phyloP scores from a whole-genome alignment of 2,888 invertebrate species.

The Leptopilina drosophilae region DNA sequence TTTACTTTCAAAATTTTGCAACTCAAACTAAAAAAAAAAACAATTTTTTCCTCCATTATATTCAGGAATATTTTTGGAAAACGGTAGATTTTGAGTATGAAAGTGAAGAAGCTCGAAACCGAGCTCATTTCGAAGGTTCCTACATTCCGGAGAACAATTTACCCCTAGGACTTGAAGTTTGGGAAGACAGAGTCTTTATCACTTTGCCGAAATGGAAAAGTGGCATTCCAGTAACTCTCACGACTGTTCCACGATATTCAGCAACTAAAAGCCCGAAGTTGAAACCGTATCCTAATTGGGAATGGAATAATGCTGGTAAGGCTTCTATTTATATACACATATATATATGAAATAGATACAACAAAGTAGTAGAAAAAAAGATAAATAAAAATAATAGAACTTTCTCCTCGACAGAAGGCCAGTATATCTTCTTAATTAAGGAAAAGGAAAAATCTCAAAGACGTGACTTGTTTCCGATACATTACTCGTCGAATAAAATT shows the following conservation, averaged over 20 bases:
- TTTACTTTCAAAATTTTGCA: too few relatives aligned
- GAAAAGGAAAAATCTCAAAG: neutral
- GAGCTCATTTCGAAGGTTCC: conserved; percentile 80
- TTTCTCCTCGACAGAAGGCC: neutral
- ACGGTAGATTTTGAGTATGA: conserved; percentile 86
- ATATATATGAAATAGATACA: conserved; percentile 20
- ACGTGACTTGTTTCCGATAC: neutral
- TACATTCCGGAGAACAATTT: conserved; percentile 86
- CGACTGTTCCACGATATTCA: conserved; percentile 82
- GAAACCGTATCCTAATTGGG: conserved; percentile 87
- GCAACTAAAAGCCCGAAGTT: conserved; percentile 81
- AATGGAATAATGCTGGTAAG: conserved; percentile 81
- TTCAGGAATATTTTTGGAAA: conserved; percentile 84
- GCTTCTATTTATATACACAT: neutral
- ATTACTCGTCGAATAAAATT: neutral
- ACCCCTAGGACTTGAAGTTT: conserved; percentile 86
- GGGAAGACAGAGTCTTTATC: conserved; percentile 84
- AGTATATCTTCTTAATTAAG: neutral
- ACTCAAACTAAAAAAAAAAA: too few relatives aligned
- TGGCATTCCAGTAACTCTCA: conserved; percentile 87
- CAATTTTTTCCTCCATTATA: conserved; percentile 26
- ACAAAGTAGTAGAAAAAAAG: neutral
- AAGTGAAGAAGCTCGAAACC: conserved; percentile 79
- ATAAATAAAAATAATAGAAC: neutral
- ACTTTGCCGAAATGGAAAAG: conserved; percentile 87